phyloP scores from a whole-genome alignment of 2,797 vertebrate species.

The Cryptoprocta ferox region DNA sequence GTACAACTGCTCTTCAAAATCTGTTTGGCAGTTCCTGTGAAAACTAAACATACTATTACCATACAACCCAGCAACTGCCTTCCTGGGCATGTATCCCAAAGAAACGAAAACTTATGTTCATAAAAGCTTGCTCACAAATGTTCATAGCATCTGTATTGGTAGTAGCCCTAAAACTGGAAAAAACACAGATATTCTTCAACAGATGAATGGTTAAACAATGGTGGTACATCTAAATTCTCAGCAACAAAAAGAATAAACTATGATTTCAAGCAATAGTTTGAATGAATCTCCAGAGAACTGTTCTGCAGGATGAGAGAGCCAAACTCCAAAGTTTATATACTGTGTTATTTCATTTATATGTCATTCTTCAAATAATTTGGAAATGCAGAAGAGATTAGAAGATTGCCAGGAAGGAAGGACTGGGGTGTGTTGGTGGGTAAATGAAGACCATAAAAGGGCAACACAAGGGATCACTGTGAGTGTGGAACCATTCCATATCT shows the following conservation, averaged over 20 bases:
- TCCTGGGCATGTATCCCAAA: not conserved
- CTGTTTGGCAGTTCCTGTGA: not conserved
- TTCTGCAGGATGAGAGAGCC: not conserved
- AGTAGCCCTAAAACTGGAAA: not conserved
- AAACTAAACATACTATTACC: not conserved
- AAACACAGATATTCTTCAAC: not conserved
- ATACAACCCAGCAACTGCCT: not conserved
- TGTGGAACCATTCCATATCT: not conserved
- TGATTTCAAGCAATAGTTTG: not conserved
- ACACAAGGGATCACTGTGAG: not conserved
- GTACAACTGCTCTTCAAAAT: not conserved
- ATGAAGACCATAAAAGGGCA: not conserved
- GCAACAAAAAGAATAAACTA: not conserved
- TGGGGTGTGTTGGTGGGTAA: fast-evolving
- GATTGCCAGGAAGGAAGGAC: not conserved
- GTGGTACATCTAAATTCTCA: not conserved
- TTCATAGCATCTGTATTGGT: not conserved
- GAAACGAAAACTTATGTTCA: not conserved
- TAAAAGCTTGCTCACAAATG: slow-evolving; percentile 27
- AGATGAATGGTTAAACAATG: not conserved
- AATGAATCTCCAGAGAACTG: not conserved
- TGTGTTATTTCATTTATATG: not conserved
- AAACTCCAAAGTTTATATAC: not conserved
- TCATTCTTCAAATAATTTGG: not conserved
- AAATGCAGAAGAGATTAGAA: not conserved